Conservation (phyloP, 1,140 invertebrate species). For the Philaenus spumarius region DNA sequence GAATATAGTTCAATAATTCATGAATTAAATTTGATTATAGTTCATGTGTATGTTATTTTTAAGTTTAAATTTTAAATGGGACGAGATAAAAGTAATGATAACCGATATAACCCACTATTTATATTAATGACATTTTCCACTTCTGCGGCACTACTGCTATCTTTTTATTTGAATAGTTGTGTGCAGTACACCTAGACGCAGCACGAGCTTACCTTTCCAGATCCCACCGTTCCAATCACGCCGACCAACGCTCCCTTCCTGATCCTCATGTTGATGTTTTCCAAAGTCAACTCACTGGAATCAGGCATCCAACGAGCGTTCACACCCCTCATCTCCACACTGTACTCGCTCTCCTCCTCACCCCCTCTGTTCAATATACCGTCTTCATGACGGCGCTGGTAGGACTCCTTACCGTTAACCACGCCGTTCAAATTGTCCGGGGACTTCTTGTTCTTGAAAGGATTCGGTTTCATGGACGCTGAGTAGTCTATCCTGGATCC, state of each 20-base stretch:
- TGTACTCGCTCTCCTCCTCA: neutral
- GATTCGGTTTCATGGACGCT: neutral
- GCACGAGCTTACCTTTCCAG: constrained; percentile 56
- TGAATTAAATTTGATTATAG: too few species aligned
- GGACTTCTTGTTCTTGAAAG: neutral
- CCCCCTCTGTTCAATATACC: neutral
- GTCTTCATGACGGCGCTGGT: neutral
- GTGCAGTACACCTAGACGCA: too few species aligned
- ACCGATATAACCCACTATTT: too few species aligned
- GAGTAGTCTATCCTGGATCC: neutral
- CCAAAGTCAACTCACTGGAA: constrained; percentile 34
- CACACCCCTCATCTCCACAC: neutral
- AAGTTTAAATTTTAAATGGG: too few species aligned
- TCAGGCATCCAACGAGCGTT: constrained; percentile 21
- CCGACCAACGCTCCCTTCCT: constrained; percentile 57
- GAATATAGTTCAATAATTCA: too few species aligned
- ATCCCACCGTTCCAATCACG: constrained; percentile 68
- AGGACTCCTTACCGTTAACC: neutral
- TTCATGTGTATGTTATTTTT: too few species aligned
- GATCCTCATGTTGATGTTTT: constrained; percentile 50
- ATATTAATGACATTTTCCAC: too few species aligned
- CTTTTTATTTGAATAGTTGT: too few species aligned
- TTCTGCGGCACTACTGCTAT: too few species aligned
- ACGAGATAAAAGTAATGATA: too few species aligned
- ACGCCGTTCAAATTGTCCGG: neutral